These are phyloP conservation scores for Gymnoscopelus microlampas DNA, from an alignment of 2,797 vertebrate genomes.

Conservation along the genomic window DNA sequence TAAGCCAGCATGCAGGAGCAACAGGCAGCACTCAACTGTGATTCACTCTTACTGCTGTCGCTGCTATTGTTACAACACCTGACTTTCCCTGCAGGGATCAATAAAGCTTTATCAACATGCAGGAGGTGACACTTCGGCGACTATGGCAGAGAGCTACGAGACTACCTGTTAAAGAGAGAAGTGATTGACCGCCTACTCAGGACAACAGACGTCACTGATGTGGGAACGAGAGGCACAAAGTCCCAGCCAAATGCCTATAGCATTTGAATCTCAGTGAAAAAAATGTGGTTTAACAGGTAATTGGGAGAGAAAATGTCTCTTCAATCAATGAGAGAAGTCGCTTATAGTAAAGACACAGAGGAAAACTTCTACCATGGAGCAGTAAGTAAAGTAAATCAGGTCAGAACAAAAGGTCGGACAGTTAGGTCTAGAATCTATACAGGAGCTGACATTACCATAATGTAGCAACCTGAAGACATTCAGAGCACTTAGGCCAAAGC, in stretches of 20 bases:
- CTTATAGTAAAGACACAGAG: background rate
- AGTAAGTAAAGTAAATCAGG: conserved; percentile 4
- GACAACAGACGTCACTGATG: too few species aligned
- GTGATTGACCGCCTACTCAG: background rate
- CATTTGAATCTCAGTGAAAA: background rate
- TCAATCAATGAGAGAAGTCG: conserved; percentile 4
- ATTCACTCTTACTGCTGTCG: too few species aligned
- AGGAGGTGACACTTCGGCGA: conserved; percentile 4
- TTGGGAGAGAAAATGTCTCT: background rate
- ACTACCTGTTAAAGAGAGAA: background rate
- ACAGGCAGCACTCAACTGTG: too few species aligned
- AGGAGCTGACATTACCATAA: background rate
- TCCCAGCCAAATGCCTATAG: too few species aligned
- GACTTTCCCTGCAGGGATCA: too few species aligned
- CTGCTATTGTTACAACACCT: too few species aligned
- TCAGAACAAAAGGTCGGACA: background rate
- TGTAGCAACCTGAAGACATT: background rate
- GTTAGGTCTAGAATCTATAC: too few species aligned
- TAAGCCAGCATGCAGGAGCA: too few species aligned
- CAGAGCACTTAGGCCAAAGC: background rate
- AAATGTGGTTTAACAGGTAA: conserved; percentile 2
- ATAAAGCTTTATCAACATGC: background rate
- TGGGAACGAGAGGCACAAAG: too few species aligned
- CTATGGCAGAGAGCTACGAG: background rate
- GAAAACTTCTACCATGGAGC: conserved; percentile 2